Base-by-base conservation (phyloP, 2,113 vertebrate genomes). In the Pomatorhinus ruficollis region DNA sequence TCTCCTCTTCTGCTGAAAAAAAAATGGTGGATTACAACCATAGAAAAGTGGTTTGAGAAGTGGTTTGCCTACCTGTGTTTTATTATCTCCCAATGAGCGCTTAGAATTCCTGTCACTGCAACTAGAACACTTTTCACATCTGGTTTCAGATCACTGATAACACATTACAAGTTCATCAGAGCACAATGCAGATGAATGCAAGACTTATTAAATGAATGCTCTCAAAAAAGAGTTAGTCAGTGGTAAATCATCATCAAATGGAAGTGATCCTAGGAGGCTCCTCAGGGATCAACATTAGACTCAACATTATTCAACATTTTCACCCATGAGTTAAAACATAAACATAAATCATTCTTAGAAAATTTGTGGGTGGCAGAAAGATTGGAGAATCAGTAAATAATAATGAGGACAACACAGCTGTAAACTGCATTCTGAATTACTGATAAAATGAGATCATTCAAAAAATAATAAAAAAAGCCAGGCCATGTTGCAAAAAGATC, bases 281-380 rank as follows among this genome's bases (percentile, higher is more conserved):
- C 81, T 92, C 37, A 24, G 95, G 77, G 91, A 95, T 84, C 72
- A 91, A 83, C 86, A 81, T 95, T 94, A 89, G 76, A 75, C 37
- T 83, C 52, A 52, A 37, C 50, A 60, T 81, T 95, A 89, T 78
- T 94, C 91, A 94, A 84, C 81, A 82, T 94, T 95, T 97, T 95
- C 93, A 91, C 70, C 83, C 81, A 59, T 82, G 72, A 93, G 72
- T 93, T 97, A 89, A 89, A 95, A 87, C 44, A 75, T 42, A 95
- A 94, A 64, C 53, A 75, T 87, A 95, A 96, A 97, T 94, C 74
- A 93, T 95, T 92, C 83, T 75, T 82, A 69, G 72, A 87, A 94
- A 91, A 94, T 92, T 90, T 95, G 83, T 94, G 57, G 69, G 49
- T 91, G 81, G 57, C 89, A 95, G 69, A 82, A 96, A 79, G 74